These are phyloP conservation scores for Leptopilina boulardi DNA, from an alignment of 1,140 invertebrate genomes.

Conservation along the genomic window DNA sequence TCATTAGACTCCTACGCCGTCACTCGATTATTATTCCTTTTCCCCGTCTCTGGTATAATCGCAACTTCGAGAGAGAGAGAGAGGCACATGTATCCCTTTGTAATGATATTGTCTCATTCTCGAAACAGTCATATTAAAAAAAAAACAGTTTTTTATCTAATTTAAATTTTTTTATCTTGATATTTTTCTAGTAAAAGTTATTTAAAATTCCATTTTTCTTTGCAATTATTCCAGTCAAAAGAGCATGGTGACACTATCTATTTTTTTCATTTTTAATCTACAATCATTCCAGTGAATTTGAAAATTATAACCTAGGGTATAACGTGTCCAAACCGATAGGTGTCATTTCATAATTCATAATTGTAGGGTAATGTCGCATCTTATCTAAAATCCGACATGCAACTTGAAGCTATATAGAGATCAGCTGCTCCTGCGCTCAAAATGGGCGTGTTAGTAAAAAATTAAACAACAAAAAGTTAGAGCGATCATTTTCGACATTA, in stretches of 20 bases:
- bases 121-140: no score
- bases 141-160: no score
- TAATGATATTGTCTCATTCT: background rate
- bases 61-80: slow-evolving; percentile 32
- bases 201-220: background rate
- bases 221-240: background rate
- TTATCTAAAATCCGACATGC: slow-evolving; percentile 26
- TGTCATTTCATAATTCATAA: slow-evolving; percentile 12
- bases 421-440: slow-evolving; percentile 19
- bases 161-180: no score
- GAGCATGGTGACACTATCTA: background rate
- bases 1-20: slow-evolving; percentile 60
- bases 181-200: background rate
- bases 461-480: slow-evolving; percentile 1
- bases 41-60: slow-evolving; percentile 36
- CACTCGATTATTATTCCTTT: slow-evolving; percentile 38
- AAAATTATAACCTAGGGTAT: background rate
- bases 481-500: background rate
- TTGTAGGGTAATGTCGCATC: slow-evolving; percentile 18
- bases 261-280: background rate
- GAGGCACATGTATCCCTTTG: background rate
- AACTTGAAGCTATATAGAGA: background rate
- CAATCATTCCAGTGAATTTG: background rate
- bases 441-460: background rate
- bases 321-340: background rate